These are phyloP conservation scores for Drosophila formosana DNA, from an alignment of 2,888 invertebrate genomes.

Conservation along the genomic window DNA sequence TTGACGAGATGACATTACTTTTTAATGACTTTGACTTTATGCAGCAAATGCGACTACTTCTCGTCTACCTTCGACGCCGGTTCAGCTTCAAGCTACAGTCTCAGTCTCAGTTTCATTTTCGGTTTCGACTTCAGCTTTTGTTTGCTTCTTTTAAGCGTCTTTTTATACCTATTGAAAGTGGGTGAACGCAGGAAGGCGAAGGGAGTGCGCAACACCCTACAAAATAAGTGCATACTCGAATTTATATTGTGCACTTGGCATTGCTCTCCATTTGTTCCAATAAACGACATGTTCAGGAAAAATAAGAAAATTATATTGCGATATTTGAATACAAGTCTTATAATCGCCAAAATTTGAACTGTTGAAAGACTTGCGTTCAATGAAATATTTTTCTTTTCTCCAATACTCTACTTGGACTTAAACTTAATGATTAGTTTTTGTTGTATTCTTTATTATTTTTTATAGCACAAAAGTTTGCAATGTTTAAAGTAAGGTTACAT, in stretches of 20 bases:
- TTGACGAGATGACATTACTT: conserved; percentile 79
- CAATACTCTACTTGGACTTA: no score
- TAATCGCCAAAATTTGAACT: no score
- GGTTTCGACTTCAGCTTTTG: conserved; percentile 6
- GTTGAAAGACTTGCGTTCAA: no score
- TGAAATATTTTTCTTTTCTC: no score
- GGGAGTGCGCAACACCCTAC: neutral
- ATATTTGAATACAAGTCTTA: no score
- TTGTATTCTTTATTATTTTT: neutral
- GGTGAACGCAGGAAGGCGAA: neutral
- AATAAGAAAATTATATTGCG: no score
- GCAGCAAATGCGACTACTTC: conserved; percentile 67
- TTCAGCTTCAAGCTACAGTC: neutral
- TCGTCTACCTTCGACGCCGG: conserved; percentile 47
- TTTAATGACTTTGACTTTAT: conserved; percentile 82
- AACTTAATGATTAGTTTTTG: neutral
- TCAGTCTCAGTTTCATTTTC: neutral
- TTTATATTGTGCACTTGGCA: neutral
- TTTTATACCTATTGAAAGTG: conserved; percentile 1
- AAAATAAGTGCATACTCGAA: neutral
- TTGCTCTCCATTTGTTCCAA: neutral
- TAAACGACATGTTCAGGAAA: neutral
- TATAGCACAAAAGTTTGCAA: neutral
- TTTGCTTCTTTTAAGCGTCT: conserved; percentile 35
- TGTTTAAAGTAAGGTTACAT: neutral